Base-by-base conservation (phyloP, 2,113 vertebrate species). In the Machaerirhynchus nigripectus region DNA sequence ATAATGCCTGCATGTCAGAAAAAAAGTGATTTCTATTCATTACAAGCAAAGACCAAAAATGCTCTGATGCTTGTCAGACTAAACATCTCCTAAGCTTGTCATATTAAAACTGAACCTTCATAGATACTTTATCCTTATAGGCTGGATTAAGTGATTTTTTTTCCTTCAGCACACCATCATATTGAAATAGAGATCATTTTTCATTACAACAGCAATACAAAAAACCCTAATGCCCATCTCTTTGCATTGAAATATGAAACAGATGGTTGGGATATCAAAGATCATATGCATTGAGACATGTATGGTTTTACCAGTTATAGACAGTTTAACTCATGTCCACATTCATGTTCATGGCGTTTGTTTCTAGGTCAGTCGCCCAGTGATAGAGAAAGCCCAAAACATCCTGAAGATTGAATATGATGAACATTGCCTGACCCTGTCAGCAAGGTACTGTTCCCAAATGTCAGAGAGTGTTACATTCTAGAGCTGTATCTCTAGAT, bases 331-430 rank as follows among this genome's bases (percentile, higher is more conserved):
- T 91, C 53, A 68, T 23, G 21, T 79, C 28, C 35, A n/a, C 31
- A 79, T 87, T 94, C 73, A 63, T 37, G 67, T 53, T 92, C 60
- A 49, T 56, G 49, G 44, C 31, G 26, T 95, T 84, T 97, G 15
- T 83, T 97, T 96, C 46, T 96, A 99, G 99, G 98, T 99, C 95
- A 99, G 98, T 96, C 98, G 99, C 90, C 98, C 99, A 10, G 93
- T 98, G 88, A 95, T 98, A 89, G 99, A 99, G 75, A 98, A 98
- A 77, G 98, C 98, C 61, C 99, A 98, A 77, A 98, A 99, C 5
- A 96, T 98, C 31, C 97, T 99, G 84, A 99, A 97, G 98, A 99
- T 99, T 20, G 99, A 99, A 94, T 98, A 96, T 53, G 88, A 97
- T 13, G 98, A 99, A 85, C 96, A 97, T 68, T 98, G 98, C 96